These are phyloP conservation scores for Leptopilina clavipes DNA, from an alignment of 1,140 invertebrate species.

Conservation along the genomic window DNA sequence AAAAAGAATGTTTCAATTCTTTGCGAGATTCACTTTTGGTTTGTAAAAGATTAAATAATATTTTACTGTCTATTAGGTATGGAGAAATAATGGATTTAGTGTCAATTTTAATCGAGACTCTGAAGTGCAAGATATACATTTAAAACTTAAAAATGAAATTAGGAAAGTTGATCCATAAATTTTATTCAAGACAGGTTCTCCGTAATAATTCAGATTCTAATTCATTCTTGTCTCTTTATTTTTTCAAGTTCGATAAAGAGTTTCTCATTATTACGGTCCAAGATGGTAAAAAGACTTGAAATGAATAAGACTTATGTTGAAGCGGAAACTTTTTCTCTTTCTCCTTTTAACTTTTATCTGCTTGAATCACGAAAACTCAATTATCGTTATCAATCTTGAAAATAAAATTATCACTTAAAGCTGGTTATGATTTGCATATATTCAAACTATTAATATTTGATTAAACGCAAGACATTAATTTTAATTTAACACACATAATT, in stretches of 20 bases:
- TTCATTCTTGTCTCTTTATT: neutral
- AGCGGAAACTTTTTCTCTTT: neutral
- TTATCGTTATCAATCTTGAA: neutral
- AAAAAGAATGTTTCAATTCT: no score
- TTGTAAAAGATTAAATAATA: no score
- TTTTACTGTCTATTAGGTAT: no score
- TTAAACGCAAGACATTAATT: neutral
- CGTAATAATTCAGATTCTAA: neutral
- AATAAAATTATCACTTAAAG: neutral
- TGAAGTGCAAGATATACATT: neutral
- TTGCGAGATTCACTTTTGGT: no score
- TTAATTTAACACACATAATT: no score
- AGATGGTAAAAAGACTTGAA: neutral
- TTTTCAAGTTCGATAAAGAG: constrained; percentile 13
- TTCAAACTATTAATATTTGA: neutral
- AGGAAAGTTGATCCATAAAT: constrained; percentile 22
- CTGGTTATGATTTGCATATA: neutral
- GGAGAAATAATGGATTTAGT: no score
- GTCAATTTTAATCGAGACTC: no score
- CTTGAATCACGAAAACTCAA: neutral
- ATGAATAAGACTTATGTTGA: neutral
- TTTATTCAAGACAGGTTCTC: neutral
- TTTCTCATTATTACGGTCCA: neutral
- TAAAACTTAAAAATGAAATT: constrained; percentile 19
- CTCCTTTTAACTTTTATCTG: constrained; percentile 8